These are phyloP conservation scores for Achlya flavicornis DNA, from an alignment of 2,888 invertebrate species.

Conservation along the genomic window DNA sequence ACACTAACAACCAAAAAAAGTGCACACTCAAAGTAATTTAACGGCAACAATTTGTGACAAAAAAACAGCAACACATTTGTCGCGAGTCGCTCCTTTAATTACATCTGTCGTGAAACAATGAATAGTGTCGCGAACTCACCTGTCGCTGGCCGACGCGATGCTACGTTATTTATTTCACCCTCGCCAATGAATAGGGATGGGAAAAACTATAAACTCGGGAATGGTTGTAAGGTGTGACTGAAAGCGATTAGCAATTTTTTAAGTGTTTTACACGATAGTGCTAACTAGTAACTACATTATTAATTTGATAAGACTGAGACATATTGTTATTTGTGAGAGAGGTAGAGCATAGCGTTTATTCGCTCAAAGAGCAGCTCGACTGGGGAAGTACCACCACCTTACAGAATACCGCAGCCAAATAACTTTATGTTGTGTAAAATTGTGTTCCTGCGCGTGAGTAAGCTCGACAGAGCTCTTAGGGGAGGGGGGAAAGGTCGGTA, in stretches of 20 bases:
- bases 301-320: no score
- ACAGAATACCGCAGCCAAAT: no score
- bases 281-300: no score
- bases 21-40: not conserved
- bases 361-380: no score
- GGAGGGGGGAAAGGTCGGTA: no score
- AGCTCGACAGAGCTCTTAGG: no score
- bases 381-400: no score
- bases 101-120: slow-evolving; percentile 41
- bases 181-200: slow-evolving; percentile 56
- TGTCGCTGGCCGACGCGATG: slow-evolving; percentile 26
- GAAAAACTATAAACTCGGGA: slow-evolving; percentile 65
- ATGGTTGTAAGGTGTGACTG: slow-evolving; percentile 10
- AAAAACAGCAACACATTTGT: not conserved
- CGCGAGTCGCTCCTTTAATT: slow-evolving; percentile 37
- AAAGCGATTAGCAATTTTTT: not conserved
- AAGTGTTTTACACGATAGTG: not conserved
- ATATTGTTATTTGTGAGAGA: no score
- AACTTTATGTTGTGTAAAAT: no score
- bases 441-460: no score
- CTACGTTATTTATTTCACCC: slow-evolving; percentile 44
- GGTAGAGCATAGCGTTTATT: no score
- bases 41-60: not conserved
- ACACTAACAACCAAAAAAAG: not conserved
- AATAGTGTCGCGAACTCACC: slow-evolving; percentile 33